These are phyloP conservation scores for Burhinus bistriatus DNA, from an alignment of 2,113 vertebrate genomes.

Conservation along the genomic window DNA sequence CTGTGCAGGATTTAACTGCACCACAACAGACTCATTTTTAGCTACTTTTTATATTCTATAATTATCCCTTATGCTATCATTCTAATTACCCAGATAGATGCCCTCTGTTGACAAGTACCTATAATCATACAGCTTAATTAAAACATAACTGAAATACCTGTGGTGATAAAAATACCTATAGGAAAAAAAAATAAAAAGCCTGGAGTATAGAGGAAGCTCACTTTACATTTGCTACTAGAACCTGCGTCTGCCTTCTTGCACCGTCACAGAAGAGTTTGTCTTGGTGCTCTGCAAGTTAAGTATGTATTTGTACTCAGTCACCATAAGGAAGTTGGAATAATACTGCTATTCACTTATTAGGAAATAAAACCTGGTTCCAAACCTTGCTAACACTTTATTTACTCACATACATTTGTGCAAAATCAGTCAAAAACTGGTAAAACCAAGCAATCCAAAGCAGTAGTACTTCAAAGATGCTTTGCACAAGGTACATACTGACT, in stretches of 20 bases:
- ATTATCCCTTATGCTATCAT: conserved; percentile 18
- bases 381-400: not conserved
- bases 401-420: not conserved
- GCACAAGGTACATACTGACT: not conserved
- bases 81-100: conserved; percentile 29
- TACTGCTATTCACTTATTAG: not conserved
- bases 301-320: not conserved
- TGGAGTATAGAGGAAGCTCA: not conserved
- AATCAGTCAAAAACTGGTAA: not conserved
- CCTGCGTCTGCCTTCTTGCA: not conserved
- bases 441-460: not conserved
- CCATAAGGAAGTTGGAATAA: not conserved
- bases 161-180: not conserved
- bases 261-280: not conserved
- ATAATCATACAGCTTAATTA: conserved; percentile 43
- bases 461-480: not conserved
- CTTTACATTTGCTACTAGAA: not conserved
- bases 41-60: not conserved
- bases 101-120: conserved; percentile 15
- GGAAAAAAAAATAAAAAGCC: not conserved
- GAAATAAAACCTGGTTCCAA: not conserved
- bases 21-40: not conserved
- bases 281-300: not conserved
- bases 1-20: not conserved
- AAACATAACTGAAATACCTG: conserved; percentile 22